Percentiles rank a stretch among this genome's conserved stretches.
Conservation (phyloP, 92 coral and sea anemone species). For the Actinernus sp. region DNA sequence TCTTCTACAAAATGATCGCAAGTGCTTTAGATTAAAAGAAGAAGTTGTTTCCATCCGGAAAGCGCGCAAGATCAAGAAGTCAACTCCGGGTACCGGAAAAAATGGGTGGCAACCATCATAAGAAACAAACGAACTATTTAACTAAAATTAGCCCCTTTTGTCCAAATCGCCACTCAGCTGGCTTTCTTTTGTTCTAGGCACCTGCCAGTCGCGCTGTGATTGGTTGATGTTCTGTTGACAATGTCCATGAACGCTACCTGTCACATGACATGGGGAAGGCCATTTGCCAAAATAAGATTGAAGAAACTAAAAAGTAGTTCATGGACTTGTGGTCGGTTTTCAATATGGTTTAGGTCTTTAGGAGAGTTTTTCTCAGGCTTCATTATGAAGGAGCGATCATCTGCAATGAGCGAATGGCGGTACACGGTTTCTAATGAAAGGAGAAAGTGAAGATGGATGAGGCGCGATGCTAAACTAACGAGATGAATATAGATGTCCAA, state of each 20-base stretch:
- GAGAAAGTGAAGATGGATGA: neutral
- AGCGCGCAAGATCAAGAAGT: conserved; percentile 40
- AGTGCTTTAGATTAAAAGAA: too few relatives aligned
- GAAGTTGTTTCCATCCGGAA: conserved; percentile 4
- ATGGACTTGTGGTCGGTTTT: neutral
- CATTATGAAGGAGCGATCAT: neutral
- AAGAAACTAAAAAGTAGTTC: conserved; percentile 7
- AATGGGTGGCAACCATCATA: neutral
- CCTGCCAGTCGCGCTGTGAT: conserved; percentile 71
- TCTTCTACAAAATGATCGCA: too few relatives aligned
- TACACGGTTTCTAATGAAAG: neutral
- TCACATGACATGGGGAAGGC: conserved; percentile 67
- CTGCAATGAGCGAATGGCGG: neutral
- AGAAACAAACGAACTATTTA: conserved; percentile 22
- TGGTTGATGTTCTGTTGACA: conserved; percentile 72
- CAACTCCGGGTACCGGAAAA: conserved; percentile 9
- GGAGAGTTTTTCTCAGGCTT: neutral
- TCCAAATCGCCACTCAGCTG: conserved; percentile 15
- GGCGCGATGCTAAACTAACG: neutral
- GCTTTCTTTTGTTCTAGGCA: conserved; percentile 42
- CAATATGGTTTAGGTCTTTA: neutral
- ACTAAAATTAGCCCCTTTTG: conserved; percentile 3
- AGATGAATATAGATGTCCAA: neutral
- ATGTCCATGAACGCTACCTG: conserved; percentile 37
- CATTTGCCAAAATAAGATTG: conserved; percentile 27